A percentile compares a stretch with the other conserved stretches of the same genome.
These are phyloP conservation scores for Epinotia nisella DNA, from an alignment of 2,888 invertebrate genomes.

Conservation along the genomic window DNA sequence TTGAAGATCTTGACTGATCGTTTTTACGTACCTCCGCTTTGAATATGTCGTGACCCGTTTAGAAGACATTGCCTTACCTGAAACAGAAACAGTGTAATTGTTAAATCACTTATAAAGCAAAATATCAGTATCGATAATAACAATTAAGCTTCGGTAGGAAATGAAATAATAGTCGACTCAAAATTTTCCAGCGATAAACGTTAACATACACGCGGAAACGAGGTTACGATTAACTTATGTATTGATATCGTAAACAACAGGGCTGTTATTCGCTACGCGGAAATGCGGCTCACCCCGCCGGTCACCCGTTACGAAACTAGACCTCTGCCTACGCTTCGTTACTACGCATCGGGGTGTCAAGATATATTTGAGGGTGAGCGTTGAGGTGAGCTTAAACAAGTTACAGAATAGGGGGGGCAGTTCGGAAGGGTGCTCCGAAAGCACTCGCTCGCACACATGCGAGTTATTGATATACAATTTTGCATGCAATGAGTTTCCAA, in stretches of 20 bases:
- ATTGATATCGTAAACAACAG: constrained; percentile 44
- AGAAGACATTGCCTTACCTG: constrained; percentile 83
- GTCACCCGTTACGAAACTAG: too few relatives aligned
- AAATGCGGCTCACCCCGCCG: too few relatives aligned
- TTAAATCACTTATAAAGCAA: constrained; percentile 28
- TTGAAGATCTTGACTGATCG: constrained; percentile 63
- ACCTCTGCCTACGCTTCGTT: too few relatives aligned
- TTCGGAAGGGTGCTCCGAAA: constrained; percentile 34
- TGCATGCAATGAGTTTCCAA: too few relatives aligned
- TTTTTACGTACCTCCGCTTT: constrained; percentile 71
- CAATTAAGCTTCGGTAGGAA: constrained; percentile 29
- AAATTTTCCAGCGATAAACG: constrained; percentile 46
- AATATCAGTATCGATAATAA: constrained; percentile 17
- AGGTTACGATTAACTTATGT: constrained; percentile 45
- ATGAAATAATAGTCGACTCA: constrained; percentile 29
- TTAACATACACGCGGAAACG: constrained; percentile 40
- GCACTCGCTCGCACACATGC: constrained; percentile 23
- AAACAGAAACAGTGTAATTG: constrained; percentile 65
- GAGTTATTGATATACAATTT: too few relatives aligned
- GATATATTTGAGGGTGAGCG: too few relatives aligned
- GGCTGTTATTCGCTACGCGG: too few relatives aligned
- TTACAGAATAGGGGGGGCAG: too few relatives aligned
- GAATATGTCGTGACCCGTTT: constrained; percentile 74
- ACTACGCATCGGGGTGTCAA: too few relatives aligned
- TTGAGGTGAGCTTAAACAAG: too few relatives aligned